phyloP scores from a whole-genome alignment of 2,888 invertebrate genomes.

The Orgyia antiqua region DNA sequence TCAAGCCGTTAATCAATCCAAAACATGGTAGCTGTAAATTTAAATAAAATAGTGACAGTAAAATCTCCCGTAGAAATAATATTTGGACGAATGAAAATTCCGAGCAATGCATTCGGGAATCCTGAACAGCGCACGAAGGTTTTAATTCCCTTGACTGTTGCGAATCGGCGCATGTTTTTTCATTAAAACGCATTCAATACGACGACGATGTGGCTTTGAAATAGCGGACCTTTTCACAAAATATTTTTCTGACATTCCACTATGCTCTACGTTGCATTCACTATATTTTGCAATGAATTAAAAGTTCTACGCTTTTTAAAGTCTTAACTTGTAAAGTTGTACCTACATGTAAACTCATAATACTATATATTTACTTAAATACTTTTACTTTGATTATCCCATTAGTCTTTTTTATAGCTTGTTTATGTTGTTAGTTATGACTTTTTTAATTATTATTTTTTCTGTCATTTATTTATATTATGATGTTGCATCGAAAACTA shows the following conservation, averaged over 20 bases:
- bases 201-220: slow-evolving; percentile 73
- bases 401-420: too few species aligned
- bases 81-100: slow-evolving; percentile 72
- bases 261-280: slow-evolving; percentile 53
- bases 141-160: slow-evolving; percentile 77
- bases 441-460: too few species aligned
- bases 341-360: too few species aligned
- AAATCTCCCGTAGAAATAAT: slow-evolving; percentile 61
- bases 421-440: too few species aligned
- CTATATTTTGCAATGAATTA: slow-evolving; percentile 43
- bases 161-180: slow-evolving; percentile 77
- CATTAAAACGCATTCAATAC: slow-evolving; percentile 78
- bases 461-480: too few species aligned
- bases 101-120: slow-evolving; percentile 56
- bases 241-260: slow-evolving; percentile 68
- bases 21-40: slow-evolving; percentile 43
- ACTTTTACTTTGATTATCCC: too few species aligned
- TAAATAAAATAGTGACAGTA: slow-evolving; percentile 42
- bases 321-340: too few species aligned
- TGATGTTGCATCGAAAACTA: too few species aligned
- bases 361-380: too few species aligned
- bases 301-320: slow-evolving; percentile 40
- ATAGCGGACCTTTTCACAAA: slow-evolving; percentile 72
- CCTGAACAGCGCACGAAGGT: slow-evolving; percentile 56
- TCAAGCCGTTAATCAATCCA: slow-evolving; percentile 37